These are phyloP conservation scores for Macrosteles quadrilineatus DNA, from an alignment of 1,140 invertebrate species.

Conservation along the genomic window DNA sequence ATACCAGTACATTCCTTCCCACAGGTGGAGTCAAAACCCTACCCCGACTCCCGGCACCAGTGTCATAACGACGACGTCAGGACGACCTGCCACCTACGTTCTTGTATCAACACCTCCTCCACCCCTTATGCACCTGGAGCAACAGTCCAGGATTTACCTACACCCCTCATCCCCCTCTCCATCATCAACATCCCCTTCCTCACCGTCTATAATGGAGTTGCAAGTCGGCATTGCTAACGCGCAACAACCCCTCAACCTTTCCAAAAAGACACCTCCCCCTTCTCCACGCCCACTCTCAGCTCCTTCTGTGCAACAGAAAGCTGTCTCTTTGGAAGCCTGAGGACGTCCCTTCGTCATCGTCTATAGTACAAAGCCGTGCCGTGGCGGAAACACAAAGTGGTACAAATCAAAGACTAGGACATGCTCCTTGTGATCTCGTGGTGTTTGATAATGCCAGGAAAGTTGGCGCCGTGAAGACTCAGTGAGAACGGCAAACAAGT, in stretches of 20 bases:
- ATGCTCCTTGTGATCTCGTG: constrained; percentile 42
- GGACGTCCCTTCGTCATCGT: constrained; percentile 36
- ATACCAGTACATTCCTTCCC: constrained; percentile 36
- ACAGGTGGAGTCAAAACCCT: constrained; percentile 32
- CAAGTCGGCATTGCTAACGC: constrained; percentile 72
- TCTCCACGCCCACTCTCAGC: constrained; percentile 59
- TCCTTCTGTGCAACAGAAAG: constrained; percentile 52
- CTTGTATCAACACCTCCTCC: constrained; percentile 40
- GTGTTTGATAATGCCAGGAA: constrained; percentile 33
- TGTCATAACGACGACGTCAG: constrained; percentile 45
- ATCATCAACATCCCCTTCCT: constrained; percentile 54
- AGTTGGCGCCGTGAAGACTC: background rate
- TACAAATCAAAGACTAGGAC: constrained; percentile 42
- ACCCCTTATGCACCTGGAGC: constrained; percentile 28
- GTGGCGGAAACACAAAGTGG: constrained; percentile 37
- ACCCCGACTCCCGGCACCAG: constrained; percentile 36
- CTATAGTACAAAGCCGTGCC: constrained; percentile 43
- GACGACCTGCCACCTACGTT: constrained; percentile 43
- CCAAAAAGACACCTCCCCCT: constrained; percentile 83
- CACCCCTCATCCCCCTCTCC: constrained; percentile 41
- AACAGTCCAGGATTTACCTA: constrained; percentile 27
- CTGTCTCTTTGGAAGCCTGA: constrained; percentile 60
- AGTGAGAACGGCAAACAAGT: background rate
- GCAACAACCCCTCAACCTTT: constrained; percentile 84
- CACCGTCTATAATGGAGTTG: constrained; percentile 63